Percentiles rank a stretch among this genome's conserved stretches.
phyloP scores from a whole-genome alignment of 2,113 vertebrate species.

The Choloepus hoffmanni region DNA sequence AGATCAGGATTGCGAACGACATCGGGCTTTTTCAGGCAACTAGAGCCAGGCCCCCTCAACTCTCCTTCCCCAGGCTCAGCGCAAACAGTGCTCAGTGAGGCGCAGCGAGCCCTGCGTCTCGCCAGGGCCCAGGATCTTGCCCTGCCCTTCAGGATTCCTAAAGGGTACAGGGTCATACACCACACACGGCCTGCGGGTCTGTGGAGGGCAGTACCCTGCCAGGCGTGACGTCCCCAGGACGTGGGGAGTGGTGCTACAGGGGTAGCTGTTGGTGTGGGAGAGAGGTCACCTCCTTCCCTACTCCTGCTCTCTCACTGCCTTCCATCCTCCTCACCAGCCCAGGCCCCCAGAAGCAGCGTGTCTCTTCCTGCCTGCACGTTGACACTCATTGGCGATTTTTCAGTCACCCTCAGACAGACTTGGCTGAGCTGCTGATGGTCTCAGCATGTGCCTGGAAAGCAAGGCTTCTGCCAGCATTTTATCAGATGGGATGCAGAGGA shows the following conservation, averaged over 20 bases:
- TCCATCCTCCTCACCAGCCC: not conserved
- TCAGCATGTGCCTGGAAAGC: conserved; percentile 67
- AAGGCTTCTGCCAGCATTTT: conserved; percentile 65
- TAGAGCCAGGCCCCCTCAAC: not conserved
- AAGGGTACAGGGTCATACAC: not conserved
- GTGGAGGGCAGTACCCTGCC: not conserved
- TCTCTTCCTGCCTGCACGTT: conserved; percentile 58
- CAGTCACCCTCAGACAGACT: conserved; percentile 64
- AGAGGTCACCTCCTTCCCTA: conserved; percentile 36
- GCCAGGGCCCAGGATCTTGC: not conserved
- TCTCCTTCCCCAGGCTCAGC: not conserved
- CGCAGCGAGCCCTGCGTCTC: not conserved
- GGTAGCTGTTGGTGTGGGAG: not conserved
- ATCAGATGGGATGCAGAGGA: conserved; percentile 64
- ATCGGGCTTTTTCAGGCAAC: not conserved
- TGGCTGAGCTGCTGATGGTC: conserved; percentile 75
- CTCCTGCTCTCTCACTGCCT: not conserved
- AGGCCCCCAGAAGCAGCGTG: conserved; percentile 71
- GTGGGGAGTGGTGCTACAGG: not conserved
- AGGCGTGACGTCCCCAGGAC: not conserved
- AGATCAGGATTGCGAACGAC: not conserved
- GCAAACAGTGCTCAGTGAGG: not conserved
- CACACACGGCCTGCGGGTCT: not conserved
- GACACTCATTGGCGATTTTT: conserved; percentile 74
- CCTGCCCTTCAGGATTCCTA: not conserved